Percentiles rank a stretch among this genome's conserved stretches.
These are phyloP conservation scores for Acanthis flammea DNA, from an alignment of 2,797 vertebrate species.

Conservation along the genomic window DNA sequence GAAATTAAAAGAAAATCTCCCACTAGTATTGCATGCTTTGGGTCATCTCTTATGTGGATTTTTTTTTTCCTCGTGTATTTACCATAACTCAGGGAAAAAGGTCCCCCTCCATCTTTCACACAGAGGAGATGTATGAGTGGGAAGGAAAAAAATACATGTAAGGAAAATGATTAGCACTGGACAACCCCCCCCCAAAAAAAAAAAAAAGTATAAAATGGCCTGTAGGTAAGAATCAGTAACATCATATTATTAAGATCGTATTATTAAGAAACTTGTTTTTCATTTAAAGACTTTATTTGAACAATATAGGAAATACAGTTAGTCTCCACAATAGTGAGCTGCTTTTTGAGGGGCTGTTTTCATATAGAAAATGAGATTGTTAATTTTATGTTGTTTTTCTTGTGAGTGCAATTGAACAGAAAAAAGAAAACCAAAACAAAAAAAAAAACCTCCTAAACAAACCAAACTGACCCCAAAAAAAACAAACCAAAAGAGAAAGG, in stretches of 20 bases:
- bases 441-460: not conserved
- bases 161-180: not conserved
- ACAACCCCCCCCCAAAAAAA: not conserved
- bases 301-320: not conserved
- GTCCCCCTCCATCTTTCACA: not conserved
- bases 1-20: not conserved
- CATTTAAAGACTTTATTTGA: not conserved
- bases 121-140: not conserved
- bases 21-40: not conserved
- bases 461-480: not conserved
- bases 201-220: not conserved
- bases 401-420: not conserved
- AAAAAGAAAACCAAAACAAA: not conserved
- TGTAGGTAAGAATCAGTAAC: not conserved
- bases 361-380: not conserved
- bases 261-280: conserved; percentile 27
- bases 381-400: not conserved
- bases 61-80: conserved; percentile 12
- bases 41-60: not conserved
- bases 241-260: not conserved
- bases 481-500: not conserved
- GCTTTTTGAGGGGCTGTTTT: not conserved
- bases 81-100: not conserved
- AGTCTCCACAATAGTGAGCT: not conserved
- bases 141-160: not conserved